Percentiles rank a stretch among this genome's conserved stretches.
Conservation (phyloP, 2,797 vertebrate genomes). For the Semotilus atromaculatus region DNA sequence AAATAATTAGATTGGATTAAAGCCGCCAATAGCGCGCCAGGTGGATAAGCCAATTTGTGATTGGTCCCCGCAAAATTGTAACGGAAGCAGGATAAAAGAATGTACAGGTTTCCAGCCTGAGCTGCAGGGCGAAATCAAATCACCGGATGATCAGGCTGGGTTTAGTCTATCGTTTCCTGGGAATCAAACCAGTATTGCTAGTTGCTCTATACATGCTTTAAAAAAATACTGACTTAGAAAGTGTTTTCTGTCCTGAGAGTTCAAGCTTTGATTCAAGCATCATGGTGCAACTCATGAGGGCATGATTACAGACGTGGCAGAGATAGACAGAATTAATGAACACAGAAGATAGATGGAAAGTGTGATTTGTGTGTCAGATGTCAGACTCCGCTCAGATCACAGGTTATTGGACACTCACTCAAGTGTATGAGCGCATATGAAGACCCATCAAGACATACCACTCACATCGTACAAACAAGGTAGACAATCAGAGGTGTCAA, state of each 20-base stretch:
- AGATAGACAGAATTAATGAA: neutral
- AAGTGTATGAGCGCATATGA: slow-evolving; percentile 35
- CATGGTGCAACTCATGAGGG: neutral
- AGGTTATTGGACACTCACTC: slow-evolving; percentile 43
- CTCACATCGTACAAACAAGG: neutral
- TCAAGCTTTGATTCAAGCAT: neutral
- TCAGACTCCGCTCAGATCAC: slow-evolving; percentile 2
- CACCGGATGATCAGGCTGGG: too few species aligned
- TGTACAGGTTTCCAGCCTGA: too few species aligned
- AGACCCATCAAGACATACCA: neutral
- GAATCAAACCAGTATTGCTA: neutral
- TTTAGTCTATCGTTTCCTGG: too few species aligned
- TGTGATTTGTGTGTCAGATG: slow-evolving; percentile 24
- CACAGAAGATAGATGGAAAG: neutral
- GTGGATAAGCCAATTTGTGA: too few species aligned
- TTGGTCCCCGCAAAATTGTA: too few species aligned
- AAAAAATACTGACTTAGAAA: too few species aligned
- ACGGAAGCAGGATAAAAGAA: too few species aligned
- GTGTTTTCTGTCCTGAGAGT: neutral
- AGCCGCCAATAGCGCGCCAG: too few species aligned
- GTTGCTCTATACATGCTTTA: neutral
- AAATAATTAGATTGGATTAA: too few species aligned
- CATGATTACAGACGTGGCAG: neutral
- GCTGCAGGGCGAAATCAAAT: too few species aligned
- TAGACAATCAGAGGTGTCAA: too few species aligned